phyloP scores from a whole-genome alignment of 2,797 vertebrate species.

The Crenuchus spilurus region DNA sequence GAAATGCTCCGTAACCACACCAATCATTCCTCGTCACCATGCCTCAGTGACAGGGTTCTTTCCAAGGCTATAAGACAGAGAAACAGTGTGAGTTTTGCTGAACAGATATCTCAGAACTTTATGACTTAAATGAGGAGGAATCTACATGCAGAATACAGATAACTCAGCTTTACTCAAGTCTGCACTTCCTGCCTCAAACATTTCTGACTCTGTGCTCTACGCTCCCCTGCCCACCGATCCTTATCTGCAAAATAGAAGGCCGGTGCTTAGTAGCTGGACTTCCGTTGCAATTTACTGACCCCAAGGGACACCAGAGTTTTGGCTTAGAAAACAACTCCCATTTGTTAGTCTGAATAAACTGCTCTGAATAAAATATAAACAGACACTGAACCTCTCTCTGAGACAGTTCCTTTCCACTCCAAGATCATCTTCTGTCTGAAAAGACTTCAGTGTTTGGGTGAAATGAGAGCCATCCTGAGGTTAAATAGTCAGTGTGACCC shows the following conservation, averaged over 20 bases:
- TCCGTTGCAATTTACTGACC: constrained; percentile 72
- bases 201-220: constrained; percentile 41
- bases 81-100: background rate
- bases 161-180: background rate
- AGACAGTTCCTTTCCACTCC: constrained; percentile 17
- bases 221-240: constrained; percentile 65
- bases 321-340: constrained; percentile 58
- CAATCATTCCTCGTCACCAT: constrained; percentile 37
- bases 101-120: background rate
- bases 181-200: constrained; percentile 10
- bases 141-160: background rate
- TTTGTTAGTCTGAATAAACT: constrained; percentile 52
- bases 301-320: constrained; percentile 57
- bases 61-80: constrained; percentile 1
- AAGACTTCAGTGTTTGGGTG: constrained; percentile 21
- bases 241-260: constrained; percentile 69
- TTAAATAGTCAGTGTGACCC: constrained; percentile 44
- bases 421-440: constrained; percentile 5
- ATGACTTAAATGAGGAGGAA: background rate
- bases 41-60: constrained; percentile 18
- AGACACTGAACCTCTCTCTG: constrained; percentile 22
- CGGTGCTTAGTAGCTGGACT: constrained; percentile 70
- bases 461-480: constrained; percentile 37
- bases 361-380: constrained; percentile 41
- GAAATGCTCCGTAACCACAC: constrained; percentile 12